A percentile compares a stretch with the other conserved stretches of the same genome.
phyloP scores from a whole-genome alignment of 35 echinoderm and acorn worm species.

The Ophiothrix spiculata region DNA sequence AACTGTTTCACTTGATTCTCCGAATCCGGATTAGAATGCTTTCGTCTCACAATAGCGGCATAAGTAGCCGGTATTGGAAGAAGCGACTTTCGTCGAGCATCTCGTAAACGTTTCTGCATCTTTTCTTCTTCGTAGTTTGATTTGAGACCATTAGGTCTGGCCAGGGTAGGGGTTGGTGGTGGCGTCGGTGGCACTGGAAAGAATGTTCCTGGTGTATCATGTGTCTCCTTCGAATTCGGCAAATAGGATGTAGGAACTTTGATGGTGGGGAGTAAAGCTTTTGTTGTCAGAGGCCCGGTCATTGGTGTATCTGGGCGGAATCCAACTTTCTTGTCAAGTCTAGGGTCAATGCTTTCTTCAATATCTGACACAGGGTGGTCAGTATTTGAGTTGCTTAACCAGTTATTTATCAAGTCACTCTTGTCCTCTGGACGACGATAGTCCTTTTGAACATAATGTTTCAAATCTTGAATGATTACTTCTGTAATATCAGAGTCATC shows the following conservation, averaged over 20 bases:
- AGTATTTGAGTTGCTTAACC: background rate
- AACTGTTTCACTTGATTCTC: background rate
- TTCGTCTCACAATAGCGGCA: background rate
- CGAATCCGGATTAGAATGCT: conserved; percentile 17
- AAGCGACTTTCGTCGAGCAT: conserved; percentile 17
- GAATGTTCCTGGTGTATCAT: too few species aligned
- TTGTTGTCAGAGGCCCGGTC: too few species aligned
- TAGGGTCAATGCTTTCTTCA: background rate
- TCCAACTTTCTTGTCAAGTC: background rate
- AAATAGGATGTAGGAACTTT: too few species aligned
- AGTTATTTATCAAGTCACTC: background rate
- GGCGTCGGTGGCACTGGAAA: too few species aligned
- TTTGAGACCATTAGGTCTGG: too few species aligned
- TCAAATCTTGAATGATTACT: too few species aligned
- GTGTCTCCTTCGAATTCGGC: too few species aligned
- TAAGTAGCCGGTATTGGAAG: conserved; percentile 13
- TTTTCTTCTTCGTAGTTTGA: background rate
- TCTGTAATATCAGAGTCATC: too few species aligned
- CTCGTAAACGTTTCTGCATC: conserved; percentile 6
- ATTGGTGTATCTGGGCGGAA: background rate
- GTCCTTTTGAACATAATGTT: too few species aligned
- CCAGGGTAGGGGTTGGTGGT: too few species aligned
- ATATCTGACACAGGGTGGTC: background rate
- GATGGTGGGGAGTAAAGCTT: background rate
- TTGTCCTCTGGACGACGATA: background rate